Percentiles rank a stretch among this genome's conserved stretches.
Evolutionary conservation across 2,797 vertebrate species (phyloP).

Genomic region (Danio tinwini): DNA sequence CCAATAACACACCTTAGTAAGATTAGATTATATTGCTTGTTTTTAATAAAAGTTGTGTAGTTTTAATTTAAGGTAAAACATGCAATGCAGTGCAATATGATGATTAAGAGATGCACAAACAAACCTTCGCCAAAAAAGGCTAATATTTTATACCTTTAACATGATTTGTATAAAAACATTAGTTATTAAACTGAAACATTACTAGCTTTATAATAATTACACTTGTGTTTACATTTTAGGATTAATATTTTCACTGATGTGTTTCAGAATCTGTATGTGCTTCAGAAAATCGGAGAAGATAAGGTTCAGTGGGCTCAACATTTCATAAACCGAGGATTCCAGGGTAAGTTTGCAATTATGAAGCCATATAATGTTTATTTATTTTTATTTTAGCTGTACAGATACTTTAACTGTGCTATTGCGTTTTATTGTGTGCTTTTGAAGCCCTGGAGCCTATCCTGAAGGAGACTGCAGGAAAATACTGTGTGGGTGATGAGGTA

Average conservation of each 20-base stretch:
- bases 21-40: too few relatives aligned
- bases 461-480: constrained; percentile 85
- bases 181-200: too few relatives aligned
- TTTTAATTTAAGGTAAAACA: too few relatives aligned
- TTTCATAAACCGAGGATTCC: constrained; percentile 86
- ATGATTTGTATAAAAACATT: too few relatives aligned
- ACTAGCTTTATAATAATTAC: too few relatives aligned
- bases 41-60: too few relatives aligned
- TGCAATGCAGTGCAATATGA: too few relatives aligned
- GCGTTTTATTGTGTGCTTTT: constrained; percentile 2
- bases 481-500: constrained; percentile 93
- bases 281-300: constrained; percentile 86
- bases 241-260: background rate
- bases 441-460: constrained; percentile 91
- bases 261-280: constrained; percentile 84
- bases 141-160: too few relatives aligned
- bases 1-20: too few relatives aligned
- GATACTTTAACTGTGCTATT: background rate
- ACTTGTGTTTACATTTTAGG: too few relatives aligned
- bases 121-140: too few relatives aligned
- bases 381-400: background rate
- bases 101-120: too few relatives aligned
- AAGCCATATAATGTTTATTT: background rate
- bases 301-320: constrained; percentile 88
- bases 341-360: constrained; percentile 74